Conservation (phyloP, 2,113 vertebrate genomes). For the Antennarius striatus region DNA sequence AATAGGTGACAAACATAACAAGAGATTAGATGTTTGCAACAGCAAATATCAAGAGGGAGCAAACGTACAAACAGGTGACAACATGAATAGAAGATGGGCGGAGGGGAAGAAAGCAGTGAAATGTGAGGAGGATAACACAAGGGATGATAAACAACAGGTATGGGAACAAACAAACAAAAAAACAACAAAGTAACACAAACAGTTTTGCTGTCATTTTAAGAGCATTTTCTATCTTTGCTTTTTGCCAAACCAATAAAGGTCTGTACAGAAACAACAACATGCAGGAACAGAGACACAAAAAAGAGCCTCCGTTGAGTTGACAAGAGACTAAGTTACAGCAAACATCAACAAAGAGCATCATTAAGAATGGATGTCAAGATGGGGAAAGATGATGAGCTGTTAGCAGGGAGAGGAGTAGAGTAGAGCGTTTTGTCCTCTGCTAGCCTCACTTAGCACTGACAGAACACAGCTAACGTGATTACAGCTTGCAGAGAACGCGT, state of each 20-base stretch:
- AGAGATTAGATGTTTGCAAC: conserved; percentile 44
- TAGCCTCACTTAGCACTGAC: conserved; percentile 39
- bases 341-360: conserved; percentile 32
- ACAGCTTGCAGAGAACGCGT: conserved; percentile 40
- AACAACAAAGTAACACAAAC: no score
- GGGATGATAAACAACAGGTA: conserved; percentile 14
- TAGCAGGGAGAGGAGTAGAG: conserved; percentile 21
- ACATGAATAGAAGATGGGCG: conserved; percentile 27
- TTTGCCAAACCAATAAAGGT: no score
- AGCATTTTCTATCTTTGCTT: no score
- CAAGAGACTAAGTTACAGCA: conserved; percentile 23
- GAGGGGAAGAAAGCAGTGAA: background rate
- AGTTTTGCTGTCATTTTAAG: no score
- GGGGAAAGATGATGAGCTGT: conserved; percentile 5
- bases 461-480: conserved; percentile 42
- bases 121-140: background rate
- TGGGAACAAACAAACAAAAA: no score
- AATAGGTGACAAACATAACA: background rate
- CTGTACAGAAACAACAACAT: no score
- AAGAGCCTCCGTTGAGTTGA: background rate
- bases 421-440: conserved; percentile 15
- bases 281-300: no score
- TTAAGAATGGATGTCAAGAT: conserved; percentile 24
- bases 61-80: conserved; percentile 6
- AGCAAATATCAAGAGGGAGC: conserved; percentile 38